Conservation (phyloP, 2,797 vertebrate genomes). For the Melanotaenia parkinsoni region DNA sequence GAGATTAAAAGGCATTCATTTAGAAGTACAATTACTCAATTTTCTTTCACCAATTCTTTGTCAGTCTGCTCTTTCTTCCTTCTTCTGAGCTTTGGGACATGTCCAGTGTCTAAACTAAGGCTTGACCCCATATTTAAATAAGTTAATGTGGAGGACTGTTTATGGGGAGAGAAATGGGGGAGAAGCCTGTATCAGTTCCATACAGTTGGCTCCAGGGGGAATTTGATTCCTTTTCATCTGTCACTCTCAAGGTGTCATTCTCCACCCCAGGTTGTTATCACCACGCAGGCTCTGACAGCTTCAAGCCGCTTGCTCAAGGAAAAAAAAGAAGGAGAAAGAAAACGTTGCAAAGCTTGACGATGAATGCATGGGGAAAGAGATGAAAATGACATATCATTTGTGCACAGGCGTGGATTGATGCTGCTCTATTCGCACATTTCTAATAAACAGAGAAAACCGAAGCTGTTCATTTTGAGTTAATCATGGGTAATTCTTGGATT, state of each 20-base stretch:
- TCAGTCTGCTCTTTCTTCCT: constrained; percentile 65
- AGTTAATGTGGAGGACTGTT: constrained; percentile 89
- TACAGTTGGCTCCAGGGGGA: constrained; percentile 88
- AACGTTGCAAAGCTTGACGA: constrained; percentile 67
- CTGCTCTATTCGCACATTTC: constrained; percentile 55
- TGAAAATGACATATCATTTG: constrained; percentile 73
- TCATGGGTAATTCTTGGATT: constrained; percentile 73
- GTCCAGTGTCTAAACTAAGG: constrained; percentile 84
- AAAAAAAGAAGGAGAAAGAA: constrained; percentile 34
- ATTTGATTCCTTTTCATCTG: constrained; percentile 90
- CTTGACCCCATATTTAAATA: constrained; percentile 92
- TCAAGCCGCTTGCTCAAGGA: constrained; percentile 81
- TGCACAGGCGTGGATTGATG: constrained; percentile 71
- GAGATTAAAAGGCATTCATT: constrained; percentile 91
- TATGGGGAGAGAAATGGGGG: constrained; percentile 74
- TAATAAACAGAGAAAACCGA: constrained; percentile 72
- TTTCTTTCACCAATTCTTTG: constrained; percentile 52
- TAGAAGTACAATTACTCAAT: constrained; percentile 86
- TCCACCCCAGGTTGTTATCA: constrained; percentile 91
- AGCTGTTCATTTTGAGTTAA: constrained; percentile 65
- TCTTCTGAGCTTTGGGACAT: constrained; percentile 78
- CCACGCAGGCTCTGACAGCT: constrained; percentile 87
- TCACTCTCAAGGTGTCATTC: constrained; percentile 91
- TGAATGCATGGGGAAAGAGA: constrained; percentile 69
- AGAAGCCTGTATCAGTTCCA: constrained; percentile 88